A percentile compares a stretch with the other conserved stretches of the same genome.
phyloP scores from a whole-genome alignment of 2,797 vertebrate genomes.

The Anguilla anguilla region DNA sequence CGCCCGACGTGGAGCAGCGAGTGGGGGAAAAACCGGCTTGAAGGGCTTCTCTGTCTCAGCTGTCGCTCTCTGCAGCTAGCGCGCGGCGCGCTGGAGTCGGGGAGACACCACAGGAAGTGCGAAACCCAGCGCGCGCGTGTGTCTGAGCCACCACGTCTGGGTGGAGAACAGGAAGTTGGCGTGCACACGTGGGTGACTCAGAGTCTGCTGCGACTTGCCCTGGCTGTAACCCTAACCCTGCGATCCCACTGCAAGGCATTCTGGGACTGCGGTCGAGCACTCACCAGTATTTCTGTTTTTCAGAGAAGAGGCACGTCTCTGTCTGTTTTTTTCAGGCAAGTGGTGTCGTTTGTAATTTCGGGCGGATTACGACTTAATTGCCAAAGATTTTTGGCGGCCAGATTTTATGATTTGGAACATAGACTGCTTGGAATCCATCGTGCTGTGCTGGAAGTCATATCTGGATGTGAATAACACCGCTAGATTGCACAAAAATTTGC shows the following conservation, averaged over 20 bases:
- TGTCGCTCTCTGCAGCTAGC: background rate
- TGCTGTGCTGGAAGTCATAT: slow-evolving; percentile 43
- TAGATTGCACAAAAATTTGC: background rate
- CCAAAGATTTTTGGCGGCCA: slow-evolving; percentile 52
- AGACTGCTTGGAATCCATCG: slow-evolving; percentile 48
- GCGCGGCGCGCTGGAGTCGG: background rate
- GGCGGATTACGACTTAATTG: slow-evolving; percentile 54
- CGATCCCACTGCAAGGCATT: slow-evolving; percentile 35
- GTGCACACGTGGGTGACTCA: slow-evolving; percentile 50
- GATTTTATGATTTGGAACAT: slow-evolving; percentile 39
- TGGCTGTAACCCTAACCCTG: slow-evolving; percentile 33
- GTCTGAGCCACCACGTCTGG: background rate
- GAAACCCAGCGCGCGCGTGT: background rate
- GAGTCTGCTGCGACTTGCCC: slow-evolving; percentile 37
- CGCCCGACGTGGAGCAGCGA: slow-evolving; percentile 41
- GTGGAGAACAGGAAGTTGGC: slow-evolving; percentile 41
- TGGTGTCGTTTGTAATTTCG: no score
- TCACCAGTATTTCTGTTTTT: slow-evolving; percentile 33
- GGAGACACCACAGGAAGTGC: background rate
- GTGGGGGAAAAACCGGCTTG: background rate
- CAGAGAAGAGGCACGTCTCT: slow-evolving; percentile 32
- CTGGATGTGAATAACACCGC: slow-evolving; percentile 45
- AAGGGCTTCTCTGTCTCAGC: background rate
- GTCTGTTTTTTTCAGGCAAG: slow-evolving; percentile 47
- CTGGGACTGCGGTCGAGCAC: background rate